These are phyloP conservation scores for Vanessa atalanta DNA, from an alignment of 1,140 invertebrate genomes.

Conservation along the genomic window DNA sequence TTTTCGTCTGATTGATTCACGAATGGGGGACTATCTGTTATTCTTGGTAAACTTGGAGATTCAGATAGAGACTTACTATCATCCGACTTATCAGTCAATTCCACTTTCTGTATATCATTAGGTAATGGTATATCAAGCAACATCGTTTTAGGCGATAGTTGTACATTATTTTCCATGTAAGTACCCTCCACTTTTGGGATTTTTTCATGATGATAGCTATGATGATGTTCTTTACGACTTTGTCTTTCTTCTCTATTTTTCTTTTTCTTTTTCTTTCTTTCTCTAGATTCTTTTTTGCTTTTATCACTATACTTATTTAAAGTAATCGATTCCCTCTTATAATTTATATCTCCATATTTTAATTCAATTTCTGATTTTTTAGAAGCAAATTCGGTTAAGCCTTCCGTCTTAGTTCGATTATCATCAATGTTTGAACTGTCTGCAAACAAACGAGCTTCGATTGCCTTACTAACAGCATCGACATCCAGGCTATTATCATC, in stretches of 20 bases:
- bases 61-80: constrained; percentile 56
- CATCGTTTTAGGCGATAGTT: constrained; percentile 60
- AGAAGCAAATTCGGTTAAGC: constrained; percentile 59
- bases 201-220: constrained; percentile 82
- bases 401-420: constrained; percentile 53
- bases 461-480: constrained; percentile 88
- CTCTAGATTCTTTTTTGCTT: constrained; percentile 84
- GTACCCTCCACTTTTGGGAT: constrained; percentile 48
- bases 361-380: constrained; percentile 80
- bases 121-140: constrained; percentile 67
- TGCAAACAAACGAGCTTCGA: constrained; percentile 89
- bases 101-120: constrained; percentile 52
- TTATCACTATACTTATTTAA: constrained; percentile 70
- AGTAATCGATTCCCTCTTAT: constrained; percentile 51
- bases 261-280: constrained; percentile 92
- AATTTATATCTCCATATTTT: constrained; percentile 73
- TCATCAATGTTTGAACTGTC: constrained; percentile 75
- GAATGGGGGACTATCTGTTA: constrained; percentile 74
- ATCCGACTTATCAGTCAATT: constrained; percentile 52
- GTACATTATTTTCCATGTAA: constrained; percentile 49
- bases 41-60: constrained; percentile 75
- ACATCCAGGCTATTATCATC: constrained; percentile 90
- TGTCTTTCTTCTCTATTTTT: constrained; percentile 89
- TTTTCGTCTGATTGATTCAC: constrained; percentile 44
- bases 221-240: constrained; percentile 84